A percentile compares a stretch with the other conserved stretches of the same genome.
These are phyloP conservation scores for Anas acuta DNA, from an alignment of 2,797 vertebrate species.

Conservation along the genomic window DNA sequence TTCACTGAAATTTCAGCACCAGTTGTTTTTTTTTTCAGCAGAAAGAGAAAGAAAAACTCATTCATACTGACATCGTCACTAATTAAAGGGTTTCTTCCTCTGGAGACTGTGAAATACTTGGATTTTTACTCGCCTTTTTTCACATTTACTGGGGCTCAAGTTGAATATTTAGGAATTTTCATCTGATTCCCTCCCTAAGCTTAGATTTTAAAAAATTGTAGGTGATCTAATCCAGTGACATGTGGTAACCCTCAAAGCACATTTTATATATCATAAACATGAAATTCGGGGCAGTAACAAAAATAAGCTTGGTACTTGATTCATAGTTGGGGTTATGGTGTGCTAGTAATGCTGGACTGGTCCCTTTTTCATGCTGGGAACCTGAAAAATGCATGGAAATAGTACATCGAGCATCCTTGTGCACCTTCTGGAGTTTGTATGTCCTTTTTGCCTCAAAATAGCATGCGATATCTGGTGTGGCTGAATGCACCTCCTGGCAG, in stretches of 20 bases:
- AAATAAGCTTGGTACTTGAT: background rate
- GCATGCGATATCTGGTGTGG: rapidly evolving
- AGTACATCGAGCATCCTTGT: background rate
- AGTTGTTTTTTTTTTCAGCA: background rate
- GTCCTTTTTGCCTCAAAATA: background rate
- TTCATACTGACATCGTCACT: background rate
- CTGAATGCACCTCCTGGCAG: background rate
- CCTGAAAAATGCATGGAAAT: background rate
- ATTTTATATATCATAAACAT: background rate
- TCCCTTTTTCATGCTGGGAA: background rate
- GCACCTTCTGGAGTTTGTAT: background rate
- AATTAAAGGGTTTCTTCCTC: conserved; percentile 4
- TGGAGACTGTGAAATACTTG: background rate
- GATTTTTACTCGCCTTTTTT: background rate
- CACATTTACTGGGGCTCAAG: background rate
- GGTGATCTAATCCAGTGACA: background rate
- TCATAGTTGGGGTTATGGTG: background rate
- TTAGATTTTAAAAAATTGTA: background rate
- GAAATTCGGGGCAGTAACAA: background rate
- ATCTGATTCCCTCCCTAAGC: background rate
- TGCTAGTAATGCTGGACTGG: background rate
- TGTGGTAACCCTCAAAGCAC: background rate
- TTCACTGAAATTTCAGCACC: background rate
- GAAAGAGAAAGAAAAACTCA: background rate
- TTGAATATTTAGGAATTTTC: background rate